Evolutionary conservation across 1,140 invertebrate genomes (phyloP), one percentile per base, ranked within the genome.

Genomic region (Anoplophora glabripennis): DNA sequence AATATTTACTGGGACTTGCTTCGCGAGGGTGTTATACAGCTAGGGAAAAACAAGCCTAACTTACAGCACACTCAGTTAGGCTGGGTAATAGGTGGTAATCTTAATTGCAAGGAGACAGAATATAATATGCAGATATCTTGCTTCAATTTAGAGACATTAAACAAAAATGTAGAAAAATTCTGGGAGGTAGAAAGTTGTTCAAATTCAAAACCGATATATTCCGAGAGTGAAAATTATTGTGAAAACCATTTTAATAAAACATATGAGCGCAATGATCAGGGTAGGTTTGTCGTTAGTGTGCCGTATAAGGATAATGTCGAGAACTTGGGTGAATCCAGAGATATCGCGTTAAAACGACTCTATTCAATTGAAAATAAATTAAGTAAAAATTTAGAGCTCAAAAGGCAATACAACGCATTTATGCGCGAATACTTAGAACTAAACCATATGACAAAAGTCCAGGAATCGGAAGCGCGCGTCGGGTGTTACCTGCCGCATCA

Each of bases 41-140:
- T 62, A 34, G 54, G 56, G 12, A 12, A 48, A 0, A 63, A 67
- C 33, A 48, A 59, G 12, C 64, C 65, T 18, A 66, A 61, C 35
- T 38, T 75, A 35, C 54, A 66, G 59, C 66, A 59, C 37, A 67
- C 71, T 3, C 36, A 64, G 28, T 59, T 73, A 14, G 71, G 72
- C 38, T 73, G 71, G 69, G 41, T 73, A 12, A 56, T 72, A 17
- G 28, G 65, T 12, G 70, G 67, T 4, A 11, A 51, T 33, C 21
- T 51, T 1, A 11, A 11, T 28, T 28, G 21, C 5, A 28, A 5
- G 21, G 21, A 2, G n/a, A n/a, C n/a, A n/a, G n/a, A n/a, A n/a
- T n/a, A n/a, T 28, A 28, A 28, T 28, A 28, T 5, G 21, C 21
- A 28, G 3, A 28, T 28, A 28, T 3, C 21, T 2, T 28, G 21